Percentiles rank a stretch among this genome's conserved stretches.
Conservation (phyloP, 1,140 invertebrate species). For the Rhizoglyphus robini region DNA sequence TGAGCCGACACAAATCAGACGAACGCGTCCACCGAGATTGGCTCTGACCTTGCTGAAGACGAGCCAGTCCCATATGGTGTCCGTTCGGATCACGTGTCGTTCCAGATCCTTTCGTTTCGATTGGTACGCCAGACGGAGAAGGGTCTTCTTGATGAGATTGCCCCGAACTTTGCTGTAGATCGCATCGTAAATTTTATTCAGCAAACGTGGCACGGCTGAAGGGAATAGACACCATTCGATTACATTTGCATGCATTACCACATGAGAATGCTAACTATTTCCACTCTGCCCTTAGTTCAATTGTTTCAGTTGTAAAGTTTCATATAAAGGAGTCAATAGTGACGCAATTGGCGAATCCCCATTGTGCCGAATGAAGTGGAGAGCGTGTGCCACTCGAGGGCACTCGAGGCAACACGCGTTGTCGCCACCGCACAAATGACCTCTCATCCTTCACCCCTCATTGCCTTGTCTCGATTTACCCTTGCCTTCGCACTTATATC, state of each 20-base stretch:
- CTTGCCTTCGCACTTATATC: neutral
- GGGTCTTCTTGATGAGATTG: slow-evolving; percentile 58
- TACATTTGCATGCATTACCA: neutral
- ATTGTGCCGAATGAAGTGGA: no score
- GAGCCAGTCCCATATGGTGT: slow-evolving; percentile 77
- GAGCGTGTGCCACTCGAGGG: no score
- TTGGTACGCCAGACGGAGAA: slow-evolving; percentile 68
- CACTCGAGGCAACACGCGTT: no score
- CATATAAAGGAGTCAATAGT: no score
- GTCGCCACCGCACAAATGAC: no score
- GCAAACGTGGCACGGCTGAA: slow-evolving; percentile 75
- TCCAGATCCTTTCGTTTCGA: slow-evolving; percentile 72
- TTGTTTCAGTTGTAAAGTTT: no score
- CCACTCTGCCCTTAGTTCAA: no score
- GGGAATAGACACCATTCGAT: neutral
- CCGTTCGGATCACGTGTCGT: slow-evolving; percentile 61
- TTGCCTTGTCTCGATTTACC: neutral
- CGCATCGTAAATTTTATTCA: slow-evolving; percentile 87
- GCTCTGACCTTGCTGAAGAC: slow-evolving; percentile 61
- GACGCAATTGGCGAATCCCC: no score
- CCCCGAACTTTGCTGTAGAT: slow-evolving; percentile 47
- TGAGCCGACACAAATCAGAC: slow-evolving; percentile 84
- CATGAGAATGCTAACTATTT: no score
- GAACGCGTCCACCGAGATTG: slow-evolving; percentile 74
- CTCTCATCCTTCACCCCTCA: no score